Conservation (phyloP, 2,888 invertebrate genomes). For the Drosophila mayaguana region DNA sequence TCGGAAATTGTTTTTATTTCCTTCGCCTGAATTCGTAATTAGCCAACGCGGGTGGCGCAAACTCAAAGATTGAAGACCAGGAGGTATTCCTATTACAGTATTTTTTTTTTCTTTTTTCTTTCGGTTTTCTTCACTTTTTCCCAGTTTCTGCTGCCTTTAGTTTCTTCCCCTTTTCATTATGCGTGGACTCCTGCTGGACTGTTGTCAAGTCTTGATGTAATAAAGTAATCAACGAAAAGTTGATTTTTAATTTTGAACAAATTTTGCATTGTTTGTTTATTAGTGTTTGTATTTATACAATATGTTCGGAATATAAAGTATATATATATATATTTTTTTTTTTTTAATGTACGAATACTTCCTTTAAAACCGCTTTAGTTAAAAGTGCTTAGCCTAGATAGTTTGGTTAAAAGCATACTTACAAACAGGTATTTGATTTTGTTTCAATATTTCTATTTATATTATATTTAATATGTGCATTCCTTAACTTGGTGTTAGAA, state of each 20-base stretch:
- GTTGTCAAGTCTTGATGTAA: conserved; percentile 10
- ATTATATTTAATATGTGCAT: too few species aligned
- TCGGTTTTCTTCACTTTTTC: background rate
- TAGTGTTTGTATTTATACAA: background rate
- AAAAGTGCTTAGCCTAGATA: too few species aligned
- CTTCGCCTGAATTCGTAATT: conserved; percentile 72
- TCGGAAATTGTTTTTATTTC: conserved; percentile 50
- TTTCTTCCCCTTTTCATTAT: conserved; percentile 2
- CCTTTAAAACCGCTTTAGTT: too few species aligned
- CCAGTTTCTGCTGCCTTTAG: conserved; percentile 5
- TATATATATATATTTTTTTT: too few species aligned
- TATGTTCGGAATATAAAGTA: background rate
- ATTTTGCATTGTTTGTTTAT: background rate
- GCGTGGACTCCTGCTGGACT: background rate
- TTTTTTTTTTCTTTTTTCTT: background rate
- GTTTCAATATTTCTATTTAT: too few species aligned
- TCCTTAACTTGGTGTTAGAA: too few species aligned
- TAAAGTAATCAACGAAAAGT: conserved; percentile 18
- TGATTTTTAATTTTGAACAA: background rate
- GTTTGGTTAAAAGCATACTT: too few species aligned
- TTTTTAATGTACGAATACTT: background rate
- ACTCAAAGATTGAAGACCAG: conserved; percentile 36
- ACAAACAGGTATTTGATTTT: too few species aligned
- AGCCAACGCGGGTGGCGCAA: conserved; percentile 29
- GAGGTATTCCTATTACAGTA: conserved; percentile 27